Evolutionary conservation across 2,797 vertebrate genomes (phyloP).

Genomic region (Vespertilio murinus): DNA sequence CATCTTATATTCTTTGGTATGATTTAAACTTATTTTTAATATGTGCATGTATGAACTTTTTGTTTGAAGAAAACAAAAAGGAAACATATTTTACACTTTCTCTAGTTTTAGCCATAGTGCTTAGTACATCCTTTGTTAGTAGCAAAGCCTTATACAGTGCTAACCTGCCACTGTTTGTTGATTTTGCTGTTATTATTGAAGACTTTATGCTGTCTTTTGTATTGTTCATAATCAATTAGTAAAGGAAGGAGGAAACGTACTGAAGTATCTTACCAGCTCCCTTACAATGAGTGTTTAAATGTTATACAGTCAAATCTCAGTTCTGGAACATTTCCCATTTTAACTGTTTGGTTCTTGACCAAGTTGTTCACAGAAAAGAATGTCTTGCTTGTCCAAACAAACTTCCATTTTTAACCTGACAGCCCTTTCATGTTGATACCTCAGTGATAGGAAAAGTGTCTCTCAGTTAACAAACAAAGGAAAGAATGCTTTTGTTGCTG

Average conservation of each 20-base stretch:
- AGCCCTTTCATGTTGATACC: no score
- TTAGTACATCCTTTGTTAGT: neutral
- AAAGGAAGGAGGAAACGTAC: neutral
- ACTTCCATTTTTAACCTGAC: no score
- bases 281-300: neutral
- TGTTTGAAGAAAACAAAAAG: neutral
- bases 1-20: neutral
- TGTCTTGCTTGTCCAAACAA: no score
- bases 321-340: no score
- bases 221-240: neutral
- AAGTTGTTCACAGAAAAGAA: no score
- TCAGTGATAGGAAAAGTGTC: no score
- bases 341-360: no score
- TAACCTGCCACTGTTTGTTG: neutral
- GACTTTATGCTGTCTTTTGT: neutral
- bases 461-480: no score
- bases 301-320: no score
- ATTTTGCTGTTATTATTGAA: neutral
- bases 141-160: neutral
- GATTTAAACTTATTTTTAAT: conserved; percentile 17
- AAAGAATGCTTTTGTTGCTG: no score
- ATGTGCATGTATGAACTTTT: neutral
- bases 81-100: neutral
- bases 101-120: neutral
- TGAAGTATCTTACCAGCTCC: neutral